A percentile compares a stretch with the other conserved stretches of the same genome.
phyloP scores from a whole-genome alignment of 1,140 invertebrate species.

The Myzus persicae region DNA sequence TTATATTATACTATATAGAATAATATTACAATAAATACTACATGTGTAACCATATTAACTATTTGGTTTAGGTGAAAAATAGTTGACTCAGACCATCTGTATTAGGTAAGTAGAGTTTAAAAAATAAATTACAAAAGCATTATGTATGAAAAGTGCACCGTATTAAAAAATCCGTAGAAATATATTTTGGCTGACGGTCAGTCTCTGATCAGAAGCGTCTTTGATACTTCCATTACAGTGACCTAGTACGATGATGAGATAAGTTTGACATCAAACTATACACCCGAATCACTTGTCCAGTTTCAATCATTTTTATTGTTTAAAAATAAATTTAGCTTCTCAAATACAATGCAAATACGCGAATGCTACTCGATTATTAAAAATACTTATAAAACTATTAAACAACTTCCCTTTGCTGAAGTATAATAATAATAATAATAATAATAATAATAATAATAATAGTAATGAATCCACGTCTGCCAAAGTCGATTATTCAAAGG shows the following conservation, averaged over 20 bases:
- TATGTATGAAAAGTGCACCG: too few species aligned
- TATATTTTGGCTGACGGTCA: not conserved
- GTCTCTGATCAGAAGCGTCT: too few species aligned
- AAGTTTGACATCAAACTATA: not conserved
- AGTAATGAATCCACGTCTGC: not conserved
- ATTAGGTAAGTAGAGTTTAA: too few species aligned
- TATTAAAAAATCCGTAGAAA: not conserved
- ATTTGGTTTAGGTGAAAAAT: too few species aligned
- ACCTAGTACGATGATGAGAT: too few species aligned
- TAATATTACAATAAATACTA: not conserved
- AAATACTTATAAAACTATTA: not conserved
- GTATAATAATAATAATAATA: too few species aligned
- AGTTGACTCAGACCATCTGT: too few species aligned
- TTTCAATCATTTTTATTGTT: not conserved
- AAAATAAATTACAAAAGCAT: too few species aligned
- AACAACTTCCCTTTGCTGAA: not conserved
- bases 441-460: not conserved
- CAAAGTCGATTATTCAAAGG: not conserved
- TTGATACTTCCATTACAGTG: too few species aligned
- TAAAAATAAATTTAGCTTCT: not conserved
- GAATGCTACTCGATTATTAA: not conserved
- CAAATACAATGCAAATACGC: not conserved
- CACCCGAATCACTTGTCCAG: not conserved
- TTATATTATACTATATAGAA: too few species aligned
- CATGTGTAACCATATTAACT: not conserved